Base-by-base conservation (phyloP, 2,888 invertebrate species). In the Chloromyia formosa region DNA sequence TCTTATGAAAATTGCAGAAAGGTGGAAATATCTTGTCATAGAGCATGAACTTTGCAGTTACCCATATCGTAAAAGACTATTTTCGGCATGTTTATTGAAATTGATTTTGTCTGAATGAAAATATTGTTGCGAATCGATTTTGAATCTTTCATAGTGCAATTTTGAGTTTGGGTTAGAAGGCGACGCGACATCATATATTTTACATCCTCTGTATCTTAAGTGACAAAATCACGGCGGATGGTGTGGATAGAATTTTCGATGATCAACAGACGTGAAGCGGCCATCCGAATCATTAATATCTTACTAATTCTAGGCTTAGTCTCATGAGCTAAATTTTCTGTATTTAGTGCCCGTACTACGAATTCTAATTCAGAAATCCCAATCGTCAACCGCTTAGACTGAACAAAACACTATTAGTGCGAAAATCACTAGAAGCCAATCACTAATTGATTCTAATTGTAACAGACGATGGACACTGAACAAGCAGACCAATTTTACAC, bases 1-100 rank as follows among this genome's bases (percentile, higher is more conserved):
- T 56, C 76, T 75, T 75, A 76, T 76, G 73, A 76, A 76, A 75
- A 23, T 76, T 76, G 66, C 20, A 76, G 22, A 16, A 76, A 42
- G 42, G 22, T 23, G 22, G 20, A 56, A 58, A 56, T 71, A 40
- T 58, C 23, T 71, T 71, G 71, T 56, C 71, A 20, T 40, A 71
- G 58, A 58, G 40, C 58, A 71, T 71, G 71, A 58, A 69, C 54
- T 54, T 22, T 69, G 54, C 23, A 27, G 53, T 7, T 53, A 54
- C 12, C 35, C 49, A 60, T 71, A 56, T 64, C 18, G 66, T 56
- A 74, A 74, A 66, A 74, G 53, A 72, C 66, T 68, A 74, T 18
- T 72, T 61, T 66, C 73, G 60, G 72, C 73, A 74, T 76, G 73
- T 76, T 76, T 75, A 76, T 75, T 74, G 76, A 76, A 76, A 76